These are phyloP conservation scores for Listronotus oregonensis DNA, from an alignment of 1,140 invertebrate species.

Conservation along the genomic window DNA sequence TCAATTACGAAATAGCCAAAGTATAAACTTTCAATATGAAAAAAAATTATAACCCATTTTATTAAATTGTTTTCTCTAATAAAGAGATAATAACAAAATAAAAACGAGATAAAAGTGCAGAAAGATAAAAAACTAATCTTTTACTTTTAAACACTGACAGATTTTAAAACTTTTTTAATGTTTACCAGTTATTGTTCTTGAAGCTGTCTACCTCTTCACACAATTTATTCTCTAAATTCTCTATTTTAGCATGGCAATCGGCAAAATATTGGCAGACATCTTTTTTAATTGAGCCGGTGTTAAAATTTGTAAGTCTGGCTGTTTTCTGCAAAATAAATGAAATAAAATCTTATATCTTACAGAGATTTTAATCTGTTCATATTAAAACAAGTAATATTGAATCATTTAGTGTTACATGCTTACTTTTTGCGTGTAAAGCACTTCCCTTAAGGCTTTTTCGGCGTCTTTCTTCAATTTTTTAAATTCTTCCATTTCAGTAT, in stretches of 20 bases:
- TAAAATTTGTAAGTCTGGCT: slow-evolving; percentile 16
- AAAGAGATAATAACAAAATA: too few relatives aligned
- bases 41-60: too few relatives aligned
- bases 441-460: slow-evolving; percentile 20
- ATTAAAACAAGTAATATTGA: too few relatives aligned
- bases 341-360: neutral
- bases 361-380: too few relatives aligned
- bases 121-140: too few relatives aligned
- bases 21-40: too few relatives aligned
- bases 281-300: slow-evolving; percentile 20
- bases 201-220: slow-evolving; percentile 24
- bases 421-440: slow-evolving; percentile 23
- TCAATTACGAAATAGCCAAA: too few relatives aligned
- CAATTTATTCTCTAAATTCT: slow-evolving; percentile 33
- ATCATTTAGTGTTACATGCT: neutral
- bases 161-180: too few relatives aligned
- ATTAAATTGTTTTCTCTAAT: too few relatives aligned
- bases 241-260: slow-evolving; percentile 33
- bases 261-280: slow-evolving; percentile 36
- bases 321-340: slow-evolving; percentile 33
- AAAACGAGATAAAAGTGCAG: too few relatives aligned
- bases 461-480: slow-evolving; percentile 15
- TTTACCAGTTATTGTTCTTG: slow-evolving; percentile 12
- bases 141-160: too few relatives aligned
- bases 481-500: slow-evolving; percentile 29